These are phyloP conservation scores for Labeo catla DNA, from an alignment of 2,113 vertebrate species.

Conservation along the genomic window DNA sequence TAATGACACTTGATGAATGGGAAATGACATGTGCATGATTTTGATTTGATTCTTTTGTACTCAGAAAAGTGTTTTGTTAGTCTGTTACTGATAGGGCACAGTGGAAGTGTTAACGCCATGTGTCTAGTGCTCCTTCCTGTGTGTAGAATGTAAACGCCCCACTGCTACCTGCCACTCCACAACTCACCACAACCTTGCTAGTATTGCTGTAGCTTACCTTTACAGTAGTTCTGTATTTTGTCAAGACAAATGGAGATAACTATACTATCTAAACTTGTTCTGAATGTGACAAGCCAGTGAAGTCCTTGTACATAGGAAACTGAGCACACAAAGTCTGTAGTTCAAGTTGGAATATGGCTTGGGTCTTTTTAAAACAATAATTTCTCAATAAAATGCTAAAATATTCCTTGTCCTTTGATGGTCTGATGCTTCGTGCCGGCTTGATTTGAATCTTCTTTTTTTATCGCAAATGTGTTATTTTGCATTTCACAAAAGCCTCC, in stretches of 20 bases:
- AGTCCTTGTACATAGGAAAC: constrained; percentile 74
- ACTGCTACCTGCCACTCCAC: constrained; percentile 55
- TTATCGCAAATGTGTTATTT: neutral
- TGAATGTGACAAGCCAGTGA: constrained; percentile 68
- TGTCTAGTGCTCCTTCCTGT: constrained; percentile 59
- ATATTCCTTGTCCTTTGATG: constrained; percentile 31
- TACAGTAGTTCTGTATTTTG: constrained; percentile 62
- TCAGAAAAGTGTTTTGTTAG: constrained; percentile 40
- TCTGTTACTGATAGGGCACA: constrained; percentile 52
- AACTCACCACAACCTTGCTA: constrained; percentile 64
- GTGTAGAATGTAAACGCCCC: constrained; percentile 66
- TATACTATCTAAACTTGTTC: constrained; percentile 68
- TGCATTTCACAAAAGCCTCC: neutral
- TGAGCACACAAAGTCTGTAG: constrained; percentile 66
- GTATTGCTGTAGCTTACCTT: constrained; percentile 52
- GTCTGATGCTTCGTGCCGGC: neutral
- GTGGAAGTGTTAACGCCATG: constrained; percentile 41
- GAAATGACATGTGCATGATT: constrained; percentile 65
- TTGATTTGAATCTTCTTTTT: neutral
- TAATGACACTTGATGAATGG: constrained; percentile 43
- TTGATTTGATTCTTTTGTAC: constrained; percentile 48
- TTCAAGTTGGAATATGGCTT: constrained; percentile 64
- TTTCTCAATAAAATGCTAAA: constrained; percentile 81
- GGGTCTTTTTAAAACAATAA: constrained; percentile 81
- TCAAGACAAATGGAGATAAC: constrained; percentile 67